Evolutionary conservation across 1,140 invertebrate genomes (phyloP), one percentile per base, ranked within the genome.

Genomic region (Camponotus pennsylvanicus): DNA sequence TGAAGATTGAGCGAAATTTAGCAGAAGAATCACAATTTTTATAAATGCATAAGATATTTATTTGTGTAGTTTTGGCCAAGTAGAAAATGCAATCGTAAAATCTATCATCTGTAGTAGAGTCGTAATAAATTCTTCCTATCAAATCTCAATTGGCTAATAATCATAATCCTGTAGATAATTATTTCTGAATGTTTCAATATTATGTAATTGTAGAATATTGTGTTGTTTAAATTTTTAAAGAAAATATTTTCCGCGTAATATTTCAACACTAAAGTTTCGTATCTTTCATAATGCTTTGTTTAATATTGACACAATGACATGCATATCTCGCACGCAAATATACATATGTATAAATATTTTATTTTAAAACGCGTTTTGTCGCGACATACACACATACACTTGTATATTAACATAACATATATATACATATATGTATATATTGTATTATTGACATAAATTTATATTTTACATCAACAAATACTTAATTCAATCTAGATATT

Each of bases 301-400:
- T 80, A 77, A 61, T 45, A 18, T 32, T 32, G 73, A 9, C 15
- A 32, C 32, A 64, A 78, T 64, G 18, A 49, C 34, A 78, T 78
- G 15, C 15, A 49, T 42, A 77, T 18, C 1, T 45, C 42, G 57
- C 40, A 32, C 15, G 75, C 75, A 77, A 77, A 64, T 77, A 64
- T 77, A 63, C 40, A 27, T 42, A 57, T 21, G 21, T 9, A 52
- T 66, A 40, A 78, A 66, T 78, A 78, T 78, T 77, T 78, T 78
- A 78, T 78, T 21, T 78, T 66, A 66, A 78, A 66, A 78, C 27
- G 18, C 32, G 1, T 77, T 52, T 52, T 75, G 13, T 34, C 34
- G n/a, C 55, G 13, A 76, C 57, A 40, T 32, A 59, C 11, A 40
- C 13, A 21, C 7, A 15, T 40, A 1, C 0, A 27, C 27, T 27